Evolutionary conservation across 2,113 vertebrate genomes (phyloP).

Genomic region (Hippocampus barbouri): DNA sequence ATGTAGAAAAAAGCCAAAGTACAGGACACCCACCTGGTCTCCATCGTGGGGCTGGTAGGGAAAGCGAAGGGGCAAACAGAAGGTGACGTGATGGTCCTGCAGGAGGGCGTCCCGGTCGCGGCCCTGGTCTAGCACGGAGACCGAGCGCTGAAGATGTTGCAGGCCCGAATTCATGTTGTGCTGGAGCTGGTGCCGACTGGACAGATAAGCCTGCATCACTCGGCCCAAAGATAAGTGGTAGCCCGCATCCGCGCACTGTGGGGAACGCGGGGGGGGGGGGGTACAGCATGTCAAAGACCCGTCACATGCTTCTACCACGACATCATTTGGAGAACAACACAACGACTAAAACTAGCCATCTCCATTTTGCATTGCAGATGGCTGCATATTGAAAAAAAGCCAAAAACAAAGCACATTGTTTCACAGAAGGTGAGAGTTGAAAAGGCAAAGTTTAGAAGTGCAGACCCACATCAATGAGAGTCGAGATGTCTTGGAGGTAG

Average conservation of each 20-base stretch:
- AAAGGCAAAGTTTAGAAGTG: neutral
- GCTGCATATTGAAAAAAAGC: neutral
- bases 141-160: slow-evolving; percentile 68
- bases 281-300: neutral
- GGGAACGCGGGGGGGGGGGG: neutral
- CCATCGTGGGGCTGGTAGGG: slow-evolving; percentile 83
- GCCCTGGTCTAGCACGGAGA: slow-evolving; percentile 74
- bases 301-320: neutral
- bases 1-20: neutral
- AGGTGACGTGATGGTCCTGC: slow-evolving; percentile 73
- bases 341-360: neutral
- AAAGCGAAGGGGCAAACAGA: slow-evolving; percentile 79
- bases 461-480: slow-evolving; percentile 81
- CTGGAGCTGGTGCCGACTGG: slow-evolving; percentile 66
- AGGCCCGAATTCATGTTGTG: slow-evolving; percentile 73
- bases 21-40: slow-evolving; percentile 73
- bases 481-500: slow-evolving; percentile 76
- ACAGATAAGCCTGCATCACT: slow-evolving; percentile 73
- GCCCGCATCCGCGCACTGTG: slow-evolving; percentile 80
- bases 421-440: neutral
- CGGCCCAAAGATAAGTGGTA: slow-evolving; percentile 79
- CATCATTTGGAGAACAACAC: neutral
- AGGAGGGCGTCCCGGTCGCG: slow-evolving; percentile 79
- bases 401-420: neutral
- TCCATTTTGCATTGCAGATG: neutral